Evolutionary conservation across 2,797 vertebrate species (phyloP), one percentile per base, ranked within the genome.

Genomic region (Tachyglossus aculeatus): DNA sequence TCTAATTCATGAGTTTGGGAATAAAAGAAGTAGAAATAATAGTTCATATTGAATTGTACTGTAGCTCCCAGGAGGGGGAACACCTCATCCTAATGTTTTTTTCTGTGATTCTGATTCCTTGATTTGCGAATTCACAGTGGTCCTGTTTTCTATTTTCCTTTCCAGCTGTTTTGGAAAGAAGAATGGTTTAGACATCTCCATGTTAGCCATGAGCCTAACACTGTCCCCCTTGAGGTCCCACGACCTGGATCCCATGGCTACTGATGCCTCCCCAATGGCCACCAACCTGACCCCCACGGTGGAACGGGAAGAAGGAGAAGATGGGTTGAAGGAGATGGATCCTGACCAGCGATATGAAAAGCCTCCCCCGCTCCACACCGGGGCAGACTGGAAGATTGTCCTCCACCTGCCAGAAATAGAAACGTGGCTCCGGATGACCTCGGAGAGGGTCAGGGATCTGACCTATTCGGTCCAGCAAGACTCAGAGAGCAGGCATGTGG

Each of bases 381-480:
- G 94, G 9, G 98, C 98, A 0, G 97, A 99, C 80, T 99, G 98
- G 98, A 98, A 98, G 91, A 97, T 98, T 31, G 95, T 99, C 63
- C 95, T 99, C 21, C 97, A 98, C 83, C 87, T 99, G 51, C 98
- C 98, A 0, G 97, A 99, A 86, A 98, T 98, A n/a, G 96, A 99
- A 89, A 98, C 94, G 12, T 99, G 98, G 98, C 95, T 99, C 58
- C 91, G 96, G 51, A 82, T 91, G 82, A 96, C 96, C 0, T 94
- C 95, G 0, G 95, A 95, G 47, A 84, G 97, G 47, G 97, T 99
- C 54, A 91, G 96, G 2, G 96, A 96, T 71, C 96, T 99, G 53
- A 96, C 96, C 13, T 93, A 96, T 74, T 99, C 97, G 0, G 98
- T 96, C 8, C 95, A 96, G 76, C 97, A 98, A 59, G 98, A 99